Conservation (phyloP, 2,113 vertebrate species). For the Todiramphus saurophagus region DNA sequence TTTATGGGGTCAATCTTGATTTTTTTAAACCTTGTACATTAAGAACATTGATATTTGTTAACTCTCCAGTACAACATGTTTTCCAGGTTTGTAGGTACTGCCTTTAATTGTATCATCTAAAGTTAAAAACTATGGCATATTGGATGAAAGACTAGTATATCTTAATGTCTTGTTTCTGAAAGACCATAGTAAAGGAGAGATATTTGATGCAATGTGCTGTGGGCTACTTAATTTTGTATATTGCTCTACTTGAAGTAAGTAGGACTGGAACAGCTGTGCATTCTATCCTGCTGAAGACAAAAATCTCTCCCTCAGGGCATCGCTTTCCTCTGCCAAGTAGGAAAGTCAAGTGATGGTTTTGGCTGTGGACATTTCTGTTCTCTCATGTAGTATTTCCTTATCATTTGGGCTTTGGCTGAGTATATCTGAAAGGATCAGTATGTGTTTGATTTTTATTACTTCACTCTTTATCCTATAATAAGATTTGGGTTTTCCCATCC, state of each 20-base stretch:
- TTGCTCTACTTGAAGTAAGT: not conserved
- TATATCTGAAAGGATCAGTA: not conserved
- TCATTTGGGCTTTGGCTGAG: not conserved
- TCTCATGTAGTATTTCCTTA: not conserved
- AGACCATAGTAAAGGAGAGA: not conserved
- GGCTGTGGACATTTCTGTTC: not conserved
- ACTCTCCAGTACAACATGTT: not conserved
- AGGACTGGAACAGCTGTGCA: constrained; percentile 2
- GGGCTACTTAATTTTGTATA: not conserved
- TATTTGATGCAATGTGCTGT: not conserved
- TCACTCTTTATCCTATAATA: not conserved
- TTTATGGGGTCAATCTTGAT: not conserved
- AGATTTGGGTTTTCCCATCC: not conserved
- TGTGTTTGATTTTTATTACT: not conserved
- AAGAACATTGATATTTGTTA: not conserved
- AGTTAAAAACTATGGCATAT: not conserved
- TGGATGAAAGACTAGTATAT: not conserved
- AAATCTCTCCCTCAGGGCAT: not conserved
- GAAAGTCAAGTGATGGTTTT: not conserved
- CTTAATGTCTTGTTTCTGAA: not conserved
- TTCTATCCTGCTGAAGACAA: not conserved
- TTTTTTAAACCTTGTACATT: not conserved
- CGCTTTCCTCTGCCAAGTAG: not conserved
- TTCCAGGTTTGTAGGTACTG: not conserved
- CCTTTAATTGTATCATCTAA: not conserved